phyloP scores from a whole-genome alignment of 1,140 invertebrate species.

The Drosophila arawakana region DNA sequence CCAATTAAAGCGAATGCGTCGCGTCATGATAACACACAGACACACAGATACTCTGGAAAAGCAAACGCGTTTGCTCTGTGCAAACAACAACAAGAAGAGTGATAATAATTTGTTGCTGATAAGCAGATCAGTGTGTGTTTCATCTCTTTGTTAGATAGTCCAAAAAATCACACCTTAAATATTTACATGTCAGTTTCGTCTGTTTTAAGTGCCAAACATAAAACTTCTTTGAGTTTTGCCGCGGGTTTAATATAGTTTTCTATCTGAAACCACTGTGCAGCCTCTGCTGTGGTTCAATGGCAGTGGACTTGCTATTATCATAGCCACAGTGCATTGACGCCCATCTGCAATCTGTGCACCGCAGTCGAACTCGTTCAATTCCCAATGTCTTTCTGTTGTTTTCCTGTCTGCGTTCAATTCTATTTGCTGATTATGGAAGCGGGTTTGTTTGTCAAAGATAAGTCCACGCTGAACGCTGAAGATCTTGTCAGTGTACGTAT shows the following conservation, averaged over 20 bases:
- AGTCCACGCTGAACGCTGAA: not conserved
- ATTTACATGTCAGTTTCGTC: slow-evolving; percentile 18
- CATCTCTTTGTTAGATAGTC: slow-evolving; percentile 1
- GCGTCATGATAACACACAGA: slow-evolving; percentile 55
- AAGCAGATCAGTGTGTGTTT: not conserved
- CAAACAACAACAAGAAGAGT: slow-evolving; percentile 56
- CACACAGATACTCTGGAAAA: slow-evolving; percentile 15
- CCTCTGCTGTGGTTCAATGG: not conserved
- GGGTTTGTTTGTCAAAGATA: not conserved
- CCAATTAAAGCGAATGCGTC: slow-evolving; percentile 67
- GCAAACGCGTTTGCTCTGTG: slow-evolving; percentile 34
- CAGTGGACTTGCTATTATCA: slow-evolving; percentile 55
- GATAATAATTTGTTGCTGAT: not conserved
- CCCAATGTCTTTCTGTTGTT: slow-evolving; percentile 32
- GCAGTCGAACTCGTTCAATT: slow-evolving; percentile 16
- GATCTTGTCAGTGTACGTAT: not conserved
- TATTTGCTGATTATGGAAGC: slow-evolving; percentile 14
- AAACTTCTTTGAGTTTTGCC: slow-evolving; percentile 32
- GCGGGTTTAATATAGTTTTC: not conserved
- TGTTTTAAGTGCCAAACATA: slow-evolving; percentile 24
- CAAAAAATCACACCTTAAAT: slow-evolving; percentile 20
- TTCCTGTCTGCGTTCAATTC: slow-evolving; percentile 1
- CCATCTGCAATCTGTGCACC: not conserved
- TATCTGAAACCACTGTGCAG: slow-evolving; percentile 7
- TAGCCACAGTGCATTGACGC: slow-evolving; percentile 53